Conservation (phyloP, 1,140 invertebrate species). For the Pinna nobilis region DNA sequence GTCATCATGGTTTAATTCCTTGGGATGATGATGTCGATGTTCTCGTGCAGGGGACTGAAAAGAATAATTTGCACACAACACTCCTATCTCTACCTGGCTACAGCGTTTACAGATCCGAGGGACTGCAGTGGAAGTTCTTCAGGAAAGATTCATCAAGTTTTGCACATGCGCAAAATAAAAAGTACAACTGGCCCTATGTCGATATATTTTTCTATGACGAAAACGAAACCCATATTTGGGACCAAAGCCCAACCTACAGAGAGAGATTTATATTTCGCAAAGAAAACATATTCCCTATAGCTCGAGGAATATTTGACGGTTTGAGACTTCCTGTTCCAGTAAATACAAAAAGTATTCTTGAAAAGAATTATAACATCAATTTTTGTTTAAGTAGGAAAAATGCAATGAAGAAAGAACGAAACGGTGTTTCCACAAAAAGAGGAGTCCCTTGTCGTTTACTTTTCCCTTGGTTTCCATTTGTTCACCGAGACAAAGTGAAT, state of each 20-base stretch:
- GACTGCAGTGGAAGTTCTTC: slow-evolving; percentile 59
- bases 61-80: background rate
- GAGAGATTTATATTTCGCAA: slow-evolving; percentile 50
- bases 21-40: slow-evolving; percentile 60
- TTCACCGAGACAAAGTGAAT: slow-evolving; percentile 19
- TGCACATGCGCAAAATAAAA: no score
- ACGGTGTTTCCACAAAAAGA: background rate
- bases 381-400: slow-evolving; percentile 49
- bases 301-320: slow-evolving; percentile 54
- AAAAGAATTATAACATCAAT: slow-evolving; percentile 49
- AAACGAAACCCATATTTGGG: slow-evolving; percentile 65
- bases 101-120: no score
- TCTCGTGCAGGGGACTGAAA: slow-evolving; percentile 36
- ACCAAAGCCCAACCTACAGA: slow-evolving; percentile 49
- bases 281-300: slow-evolving; percentile 59
- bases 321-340: slow-evolving; percentile 58
- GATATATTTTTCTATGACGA: slow-evolving; percentile 69
- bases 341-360: slow-evolving; percentile 45
- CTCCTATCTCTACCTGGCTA: background rate
- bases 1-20: slow-evolving; percentile 55
- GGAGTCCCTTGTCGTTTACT: slow-evolving; percentile 42
- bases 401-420: slow-evolving; percentile 49
- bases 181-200: slow-evolving; percentile 65
- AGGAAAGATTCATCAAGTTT: no score
- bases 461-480: slow-evolving; percentile 46